A percentile compares a stretch with the other conserved stretches of the same genome.
phyloP scores from a whole-genome alignment of 2,797 vertebrate genomes.

The Mastacembelus armatus region DNA sequence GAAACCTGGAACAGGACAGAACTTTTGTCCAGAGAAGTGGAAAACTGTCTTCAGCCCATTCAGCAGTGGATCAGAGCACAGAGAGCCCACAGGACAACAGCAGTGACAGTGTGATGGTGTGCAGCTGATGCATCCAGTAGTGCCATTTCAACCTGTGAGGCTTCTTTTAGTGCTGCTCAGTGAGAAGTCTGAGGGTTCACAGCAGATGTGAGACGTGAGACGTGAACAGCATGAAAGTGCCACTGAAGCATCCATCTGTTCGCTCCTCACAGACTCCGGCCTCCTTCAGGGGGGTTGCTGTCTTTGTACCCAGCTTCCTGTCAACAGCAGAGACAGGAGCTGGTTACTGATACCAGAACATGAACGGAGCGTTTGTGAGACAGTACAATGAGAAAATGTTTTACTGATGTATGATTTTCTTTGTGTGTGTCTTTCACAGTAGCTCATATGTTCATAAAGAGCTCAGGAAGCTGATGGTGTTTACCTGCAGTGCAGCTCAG shows the following conservation, averaged over 20 bases:
- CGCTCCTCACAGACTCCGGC: background rate
- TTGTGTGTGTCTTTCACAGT: too few relatives aligned
- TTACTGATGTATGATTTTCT: background rate
- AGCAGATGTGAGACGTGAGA: background rate
- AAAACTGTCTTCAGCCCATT: too few relatives aligned
- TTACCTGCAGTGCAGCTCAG: background rate
- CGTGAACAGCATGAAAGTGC: background rate
- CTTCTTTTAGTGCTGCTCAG: background rate
- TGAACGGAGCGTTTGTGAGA: too few relatives aligned
- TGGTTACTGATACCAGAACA: too few relatives aligned
- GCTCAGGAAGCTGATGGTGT: background rate
- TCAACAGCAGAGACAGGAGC: background rate
- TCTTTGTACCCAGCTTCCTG: background rate
- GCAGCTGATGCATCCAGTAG: too few relatives aligned
- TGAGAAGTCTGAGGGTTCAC: background rate
- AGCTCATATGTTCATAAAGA: background rate
- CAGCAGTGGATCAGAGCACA: too few relatives aligned
- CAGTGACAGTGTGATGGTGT: background rate
- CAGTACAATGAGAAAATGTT: background rate
- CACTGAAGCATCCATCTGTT: background rate
- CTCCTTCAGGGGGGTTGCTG: too few relatives aligned
- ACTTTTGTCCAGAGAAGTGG: background rate
- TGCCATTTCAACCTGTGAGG: too few relatives aligned
- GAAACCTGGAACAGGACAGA: too few relatives aligned
- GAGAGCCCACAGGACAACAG: too few relatives aligned